A percentile compares a stretch with the other conserved stretches of the same genome.
Conservation (phyloP, 2,888 invertebrate species). For the Schrankia costaestrigalis region DNA sequence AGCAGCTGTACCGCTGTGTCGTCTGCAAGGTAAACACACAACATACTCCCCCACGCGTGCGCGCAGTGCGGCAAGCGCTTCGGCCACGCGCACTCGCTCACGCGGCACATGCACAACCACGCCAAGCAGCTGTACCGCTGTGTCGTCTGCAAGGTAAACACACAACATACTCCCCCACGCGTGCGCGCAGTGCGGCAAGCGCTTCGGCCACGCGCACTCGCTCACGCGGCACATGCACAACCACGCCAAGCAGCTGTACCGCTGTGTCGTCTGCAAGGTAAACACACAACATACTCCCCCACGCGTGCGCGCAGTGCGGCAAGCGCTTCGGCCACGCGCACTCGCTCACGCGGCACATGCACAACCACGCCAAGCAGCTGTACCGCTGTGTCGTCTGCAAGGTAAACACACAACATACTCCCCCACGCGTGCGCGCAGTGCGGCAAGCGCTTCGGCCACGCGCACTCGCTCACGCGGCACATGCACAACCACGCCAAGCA, state of each 20-base stretch:
- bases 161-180: neutral
- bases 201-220: constrained; percentile 63
- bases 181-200: constrained; percentile 15
- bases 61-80: constrained; percentile 32
- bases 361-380: constrained; percentile 72
- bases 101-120: constrained; percentile 73
- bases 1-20: constrained; percentile 72
- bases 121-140: constrained; percentile 72
- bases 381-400: constrained; percentile 74
- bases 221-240: constrained; percentile 72
- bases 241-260: constrained; percentile 71
- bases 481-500: constrained; percentile 74
- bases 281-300: neutral
- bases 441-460: constrained; percentile 68
- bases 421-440: constrained; percentile 52
- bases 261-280: constrained; percentile 69
- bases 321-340: constrained; percentile 17
- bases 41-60: neutral
- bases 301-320: constrained; percentile 1
- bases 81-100: constrained; percentile 66
- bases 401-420: constrained; percentile 4
- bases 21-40: constrained; percentile 50
- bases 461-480: constrained; percentile 68
- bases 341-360: constrained; percentile 67
- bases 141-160: constrained; percentile 60